Conservation (phyloP, 2,888 invertebrate genomes). For the Tachina lurida region DNA sequence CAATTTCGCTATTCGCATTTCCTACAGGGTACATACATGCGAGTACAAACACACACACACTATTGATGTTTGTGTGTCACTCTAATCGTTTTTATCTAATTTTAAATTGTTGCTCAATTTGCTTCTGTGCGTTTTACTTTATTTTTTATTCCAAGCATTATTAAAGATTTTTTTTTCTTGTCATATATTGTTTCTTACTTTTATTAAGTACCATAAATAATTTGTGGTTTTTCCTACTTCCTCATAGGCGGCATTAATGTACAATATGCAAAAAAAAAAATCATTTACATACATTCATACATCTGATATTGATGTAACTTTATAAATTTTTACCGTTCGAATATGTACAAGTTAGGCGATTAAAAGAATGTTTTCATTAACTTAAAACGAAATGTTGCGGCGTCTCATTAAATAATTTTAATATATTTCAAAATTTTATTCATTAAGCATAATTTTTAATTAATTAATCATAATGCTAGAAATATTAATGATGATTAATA, state of each 20-base stretch:
- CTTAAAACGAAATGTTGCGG: background rate
- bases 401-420: background rate
- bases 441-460: background rate
- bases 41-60: background rate
- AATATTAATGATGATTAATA: background rate
- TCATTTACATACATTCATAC: background rate
- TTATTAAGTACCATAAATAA: slow-evolving; percentile 61
- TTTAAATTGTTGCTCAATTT: slow-evolving; percentile 64
- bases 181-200: slow-evolving; percentile 18
- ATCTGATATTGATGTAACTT: background rate
- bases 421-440: background rate
- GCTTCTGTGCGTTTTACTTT: slow-evolving; percentile 9
- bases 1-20: too few species aligned
- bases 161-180: background rate
- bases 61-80: slow-evolving; percentile 31
- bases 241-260: slow-evolving; percentile 23
- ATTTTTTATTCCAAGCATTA: background rate
- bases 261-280: background rate
- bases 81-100: slow-evolving; percentile 58
- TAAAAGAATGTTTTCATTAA: slow-evolving; percentile 41
- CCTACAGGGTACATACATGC: background rate
- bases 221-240: slow-evolving; percentile 69
- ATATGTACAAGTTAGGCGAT: background rate
- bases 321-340: slow-evolving; percentile 30
- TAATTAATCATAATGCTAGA: background rate